Conservation (phyloP, 2,888 invertebrate species). For the Ichneumoninae sp. region DNA sequence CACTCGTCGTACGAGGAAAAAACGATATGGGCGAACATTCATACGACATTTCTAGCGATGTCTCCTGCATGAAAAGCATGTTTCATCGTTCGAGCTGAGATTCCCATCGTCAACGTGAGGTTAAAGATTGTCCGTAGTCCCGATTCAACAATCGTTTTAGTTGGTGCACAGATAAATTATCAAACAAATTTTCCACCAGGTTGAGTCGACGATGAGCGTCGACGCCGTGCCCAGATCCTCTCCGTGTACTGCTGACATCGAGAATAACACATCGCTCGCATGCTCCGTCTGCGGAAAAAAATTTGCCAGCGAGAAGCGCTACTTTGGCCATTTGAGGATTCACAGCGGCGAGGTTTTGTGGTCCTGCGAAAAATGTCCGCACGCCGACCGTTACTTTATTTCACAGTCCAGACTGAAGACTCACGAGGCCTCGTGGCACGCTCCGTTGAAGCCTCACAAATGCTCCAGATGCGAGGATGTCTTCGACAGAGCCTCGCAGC, state of each 20-base stretch:
- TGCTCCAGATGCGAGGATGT: conserved; percentile 77
- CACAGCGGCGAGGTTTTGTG: conserved; percentile 75
- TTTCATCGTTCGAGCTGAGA: neutral
- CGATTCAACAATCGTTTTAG: neutral
- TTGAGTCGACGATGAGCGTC: neutral
- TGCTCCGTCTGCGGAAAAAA: conserved; percentile 72
- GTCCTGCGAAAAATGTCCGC: conserved; percentile 72
- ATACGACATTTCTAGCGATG: neutral
- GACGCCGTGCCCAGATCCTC: neutral
- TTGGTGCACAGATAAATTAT: neutral
- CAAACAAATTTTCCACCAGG: neutral
- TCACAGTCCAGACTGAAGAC: conserved; percentile 66
- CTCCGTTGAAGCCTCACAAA: conserved; percentile 73
- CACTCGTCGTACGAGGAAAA: neutral
- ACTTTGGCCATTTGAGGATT: conserved; percentile 77
- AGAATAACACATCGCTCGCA: conserved; percentile 26
- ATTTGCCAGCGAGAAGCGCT: conserved; percentile 76
- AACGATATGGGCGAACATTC: neutral
- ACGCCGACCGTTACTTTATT: conserved; percentile 62
- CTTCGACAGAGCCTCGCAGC: conserved; percentile 81
- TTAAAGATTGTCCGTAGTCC: neutral
- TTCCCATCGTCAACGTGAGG: neutral
- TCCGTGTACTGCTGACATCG: neutral
- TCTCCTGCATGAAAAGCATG: neutral
- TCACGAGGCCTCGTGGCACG: conserved; percentile 69